Evolutionary conservation across 2,888 invertebrate genomes (phyloP).

Genomic region (Eupithecia tripunctaria): DNA sequence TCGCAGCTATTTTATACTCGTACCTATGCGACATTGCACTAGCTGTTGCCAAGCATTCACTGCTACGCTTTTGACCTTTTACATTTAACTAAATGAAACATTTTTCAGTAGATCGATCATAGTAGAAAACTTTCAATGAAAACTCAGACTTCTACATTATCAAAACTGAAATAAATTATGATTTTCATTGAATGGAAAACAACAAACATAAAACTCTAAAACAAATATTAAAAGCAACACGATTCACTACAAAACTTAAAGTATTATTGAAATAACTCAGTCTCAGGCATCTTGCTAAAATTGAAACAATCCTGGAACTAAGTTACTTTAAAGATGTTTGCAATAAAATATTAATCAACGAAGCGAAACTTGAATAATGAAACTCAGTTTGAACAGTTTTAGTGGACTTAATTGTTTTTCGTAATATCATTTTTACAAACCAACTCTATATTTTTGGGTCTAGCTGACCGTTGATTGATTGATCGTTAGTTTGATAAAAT

Average conservation of each 20-base stretch:
- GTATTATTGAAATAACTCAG: conserved; percentile 14
- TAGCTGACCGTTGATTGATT: neutral
- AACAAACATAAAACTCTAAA: neutral
- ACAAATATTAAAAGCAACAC: conserved; percentile 6
- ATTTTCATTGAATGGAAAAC: neutral
- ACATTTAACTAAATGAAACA: conserved; percentile 32
- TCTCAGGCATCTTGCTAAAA: conserved; percentile 12
- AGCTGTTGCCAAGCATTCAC: conserved; percentile 50
- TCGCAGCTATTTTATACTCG: conserved; percentile 52
- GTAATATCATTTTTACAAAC: neutral
- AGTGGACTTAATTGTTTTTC: neutral
- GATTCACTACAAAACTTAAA: conserved; percentile 13
- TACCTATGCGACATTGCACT: conserved; percentile 45
- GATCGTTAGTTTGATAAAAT: too few relatives aligned
- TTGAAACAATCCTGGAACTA: neutral
- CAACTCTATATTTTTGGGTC: neutral
- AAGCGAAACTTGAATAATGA: conserved; percentile 14
- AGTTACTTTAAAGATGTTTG: conserved; percentile 15
- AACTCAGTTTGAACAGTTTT: conserved; percentile 8
- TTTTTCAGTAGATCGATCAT: conserved; percentile 26
- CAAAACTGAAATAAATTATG: neutral
- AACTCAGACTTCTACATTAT: neutral
- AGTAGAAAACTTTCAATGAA: neutral
- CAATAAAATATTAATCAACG: conserved; percentile 15
- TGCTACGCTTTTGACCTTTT: conserved; percentile 41